Evolutionary conservation across 2,797 vertebrate genomes (phyloP).

Genomic region (Catostomus latipinnis): DNA sequence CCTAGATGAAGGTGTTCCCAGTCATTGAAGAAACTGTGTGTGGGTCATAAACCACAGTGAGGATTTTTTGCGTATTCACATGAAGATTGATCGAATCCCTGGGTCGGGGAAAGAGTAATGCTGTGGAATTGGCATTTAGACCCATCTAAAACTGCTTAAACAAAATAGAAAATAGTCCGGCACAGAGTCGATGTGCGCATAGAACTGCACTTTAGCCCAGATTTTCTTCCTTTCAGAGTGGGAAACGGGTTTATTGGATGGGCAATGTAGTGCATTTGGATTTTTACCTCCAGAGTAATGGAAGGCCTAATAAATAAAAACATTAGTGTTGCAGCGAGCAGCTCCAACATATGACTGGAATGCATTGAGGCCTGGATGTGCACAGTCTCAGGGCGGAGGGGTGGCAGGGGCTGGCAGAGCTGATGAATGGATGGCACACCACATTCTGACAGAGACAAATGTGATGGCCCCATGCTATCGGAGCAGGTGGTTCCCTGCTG

Average conservation of each 20-base stretch:
- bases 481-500: constrained; percentile 68
- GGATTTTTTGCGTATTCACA: constrained; percentile 59
- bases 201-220: constrained; percentile 43
- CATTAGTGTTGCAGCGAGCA: constrained; percentile 80
- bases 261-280: constrained; percentile 75
- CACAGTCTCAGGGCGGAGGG: constrained; percentile 76
- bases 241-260: constrained; percentile 70
- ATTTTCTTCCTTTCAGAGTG: constrained; percentile 63
- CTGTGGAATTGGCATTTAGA: constrained; percentile 53
- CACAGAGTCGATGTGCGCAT: neutral
- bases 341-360: constrained; percentile 78
- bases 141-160: constrained; percentile 46
- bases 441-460: constrained; percentile 86
- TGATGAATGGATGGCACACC: constrained; percentile 84
- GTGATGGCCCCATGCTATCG: constrained; percentile 77
- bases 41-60: constrained; percentile 62
- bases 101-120: constrained; percentile 46
- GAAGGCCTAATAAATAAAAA: constrained; percentile 86
- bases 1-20: constrained; percentile 69
- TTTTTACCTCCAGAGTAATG: constrained; percentile 83
- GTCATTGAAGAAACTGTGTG: constrained; percentile 59
- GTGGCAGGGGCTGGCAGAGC: constrained; percentile 80
- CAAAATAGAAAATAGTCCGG: constrained; percentile 22
- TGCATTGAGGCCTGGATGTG: constrained; percentile 78
- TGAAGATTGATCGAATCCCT: constrained; percentile 56